phyloP scores from a whole-genome alignment of 1,140 invertebrate genomes.

The Papilio helenus region DNA sequence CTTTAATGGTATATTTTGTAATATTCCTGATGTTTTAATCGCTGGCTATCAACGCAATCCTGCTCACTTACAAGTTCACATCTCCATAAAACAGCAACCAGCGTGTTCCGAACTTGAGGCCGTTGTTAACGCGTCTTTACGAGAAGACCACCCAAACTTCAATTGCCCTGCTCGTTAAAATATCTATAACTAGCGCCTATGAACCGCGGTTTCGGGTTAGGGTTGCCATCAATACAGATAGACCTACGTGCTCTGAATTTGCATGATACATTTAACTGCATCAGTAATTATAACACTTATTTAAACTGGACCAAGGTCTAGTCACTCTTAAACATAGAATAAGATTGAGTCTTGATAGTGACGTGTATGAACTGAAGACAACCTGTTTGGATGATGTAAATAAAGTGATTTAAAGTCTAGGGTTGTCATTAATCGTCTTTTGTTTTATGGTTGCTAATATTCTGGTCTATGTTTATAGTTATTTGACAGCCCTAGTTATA shows the following conservation, averaged over 20 bases:
- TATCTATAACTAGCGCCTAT: conserved; percentile 50
- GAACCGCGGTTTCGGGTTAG: conserved; percentile 48
- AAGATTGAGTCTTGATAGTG: not conserved
- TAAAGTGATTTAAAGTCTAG: not conserved
- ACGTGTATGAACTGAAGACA: not conserved
- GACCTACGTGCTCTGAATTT: not conserved
- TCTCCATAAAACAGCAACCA: conserved; percentile 41
- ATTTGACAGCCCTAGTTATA: conserved; percentile 37
- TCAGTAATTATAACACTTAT: not conserved
- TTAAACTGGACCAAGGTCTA: not conserved
- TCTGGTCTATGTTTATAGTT: not conserved
- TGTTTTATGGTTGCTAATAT: not conserved
- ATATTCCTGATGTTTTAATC: conserved; percentile 23
- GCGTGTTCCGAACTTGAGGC: conserved; percentile 43
- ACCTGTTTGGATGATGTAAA: not conserved
- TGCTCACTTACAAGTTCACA: conserved; percentile 32
- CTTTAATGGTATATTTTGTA: not conserved
- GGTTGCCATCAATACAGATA: not conserved
- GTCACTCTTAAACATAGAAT: not conserved
- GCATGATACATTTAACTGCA: not conserved
- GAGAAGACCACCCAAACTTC: conserved; percentile 61
- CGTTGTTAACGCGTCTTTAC: conserved; percentile 46
- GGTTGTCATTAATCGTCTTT: not conserved
- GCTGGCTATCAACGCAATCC: conserved; percentile 14
- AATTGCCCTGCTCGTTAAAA: conserved; percentile 61